A percentile compares a stretch with the other conserved stretches of the same genome.
phyloP scores from a whole-genome alignment of 2,888 invertebrate species.

The Altica lythri region DNA sequence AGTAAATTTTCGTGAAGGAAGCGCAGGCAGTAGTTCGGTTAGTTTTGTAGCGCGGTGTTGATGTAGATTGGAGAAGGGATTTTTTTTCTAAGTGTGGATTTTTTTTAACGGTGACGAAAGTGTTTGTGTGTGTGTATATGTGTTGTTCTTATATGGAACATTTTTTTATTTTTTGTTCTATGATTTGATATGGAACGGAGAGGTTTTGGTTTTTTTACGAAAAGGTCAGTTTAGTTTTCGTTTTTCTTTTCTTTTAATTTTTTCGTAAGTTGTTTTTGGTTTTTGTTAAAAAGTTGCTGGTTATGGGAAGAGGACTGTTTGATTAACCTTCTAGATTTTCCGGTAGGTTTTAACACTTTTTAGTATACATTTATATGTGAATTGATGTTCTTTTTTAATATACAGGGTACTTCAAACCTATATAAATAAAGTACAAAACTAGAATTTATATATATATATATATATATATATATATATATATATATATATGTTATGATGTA shows the following conservation, averaged over 20 bases:
- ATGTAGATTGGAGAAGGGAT: slow-evolving; percentile 27
- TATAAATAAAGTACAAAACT: no score
- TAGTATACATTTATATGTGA: slow-evolving; percentile 8
- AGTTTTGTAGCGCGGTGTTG: slow-evolving; percentile 26
- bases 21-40: slow-evolving; percentile 26
- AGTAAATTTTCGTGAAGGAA: slow-evolving; percentile 29
- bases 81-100: slow-evolving; percentile 17
- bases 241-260: slow-evolving; percentile 57
- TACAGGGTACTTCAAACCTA: no score
- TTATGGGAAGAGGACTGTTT: slow-evolving; percentile 22
- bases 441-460: no score
- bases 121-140: slow-evolving; percentile 8
- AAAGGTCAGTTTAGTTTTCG: slow-evolving; percentile 74
- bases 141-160: slow-evolving; percentile 15
- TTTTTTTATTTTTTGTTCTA: slow-evolving; percentile 27
- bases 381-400: background rate
- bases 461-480: no score
- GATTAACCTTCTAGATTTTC: no score
- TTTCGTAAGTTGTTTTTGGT: slow-evolving; percentile 29
- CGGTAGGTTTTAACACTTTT: no score
- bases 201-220: slow-evolving; percentile 79
- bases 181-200: slow-evolving; percentile 72
- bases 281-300: slow-evolving; percentile 20
- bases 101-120: background rate
- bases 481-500: no score